A percentile compares a stretch with the other conserved stretches of the same genome.
These are phyloP conservation scores for Perdita meconis DNA, from an alignment of 2,888 invertebrate genomes.

Conservation along the genomic window DNA sequence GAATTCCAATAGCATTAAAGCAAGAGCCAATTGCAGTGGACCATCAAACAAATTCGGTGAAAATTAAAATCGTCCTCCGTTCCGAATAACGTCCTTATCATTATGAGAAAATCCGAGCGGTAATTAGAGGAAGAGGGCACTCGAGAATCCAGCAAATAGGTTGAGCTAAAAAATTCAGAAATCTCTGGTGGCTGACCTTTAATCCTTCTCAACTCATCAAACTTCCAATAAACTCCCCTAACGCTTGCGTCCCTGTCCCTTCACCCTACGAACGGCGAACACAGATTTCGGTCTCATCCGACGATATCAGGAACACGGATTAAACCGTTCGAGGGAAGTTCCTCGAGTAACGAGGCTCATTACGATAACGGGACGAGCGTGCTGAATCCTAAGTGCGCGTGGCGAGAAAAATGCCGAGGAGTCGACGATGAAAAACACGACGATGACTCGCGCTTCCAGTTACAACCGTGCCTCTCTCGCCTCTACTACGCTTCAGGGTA, in stretches of 20 bases:
- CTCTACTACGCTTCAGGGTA: constrained; percentile 17
- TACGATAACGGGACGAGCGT: constrained; percentile 51
- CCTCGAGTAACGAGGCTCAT: constrained; percentile 47
- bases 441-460: constrained; percentile 37
- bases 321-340: constrained; percentile 26
- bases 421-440: constrained; percentile 33
- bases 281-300: constrained; percentile 4
- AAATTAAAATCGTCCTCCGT: neutral
- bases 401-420: constrained; percentile 40
- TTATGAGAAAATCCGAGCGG: neutral
- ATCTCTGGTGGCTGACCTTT: neutral
- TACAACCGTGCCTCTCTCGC: constrained; percentile 4
- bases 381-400: constrained; percentile 52
- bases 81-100: neutral
- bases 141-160: neutral
- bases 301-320: constrained; percentile 24
- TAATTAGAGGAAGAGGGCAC: neutral
- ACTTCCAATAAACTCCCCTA: constrained; percentile 19
- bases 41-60: neutral
- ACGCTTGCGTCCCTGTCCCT: neutral
- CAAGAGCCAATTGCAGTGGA: too few relatives aligned
- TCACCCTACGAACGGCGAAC: neutral
- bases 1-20: neutral
- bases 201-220: constrained; percentile 20
- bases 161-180: neutral